These are phyloP conservation scores for Masticophis lateralis DNA, from an alignment of 2,797 vertebrate species.

Conservation along the genomic window DNA sequence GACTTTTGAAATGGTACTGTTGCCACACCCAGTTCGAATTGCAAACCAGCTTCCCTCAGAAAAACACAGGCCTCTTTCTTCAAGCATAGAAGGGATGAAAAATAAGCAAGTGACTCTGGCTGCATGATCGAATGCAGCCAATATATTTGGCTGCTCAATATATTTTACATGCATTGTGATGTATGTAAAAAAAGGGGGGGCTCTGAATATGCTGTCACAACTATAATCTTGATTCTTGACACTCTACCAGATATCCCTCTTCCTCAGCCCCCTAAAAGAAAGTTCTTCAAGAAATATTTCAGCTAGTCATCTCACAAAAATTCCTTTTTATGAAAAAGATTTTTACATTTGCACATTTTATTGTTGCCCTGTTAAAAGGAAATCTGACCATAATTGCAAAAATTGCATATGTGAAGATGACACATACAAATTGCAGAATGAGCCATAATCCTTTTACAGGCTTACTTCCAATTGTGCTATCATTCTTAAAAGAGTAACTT, in stretches of 20 bases:
- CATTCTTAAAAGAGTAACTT: too few relatives aligned
- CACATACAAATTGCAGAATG: too few relatives aligned
- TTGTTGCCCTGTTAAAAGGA: not conserved
- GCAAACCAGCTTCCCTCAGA: too few relatives aligned
- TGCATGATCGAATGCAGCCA: not conserved
- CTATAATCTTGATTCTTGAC: not conserved
- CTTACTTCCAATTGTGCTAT: too few relatives aligned
- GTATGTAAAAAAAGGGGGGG: too few relatives aligned
- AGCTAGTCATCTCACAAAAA: not conserved
- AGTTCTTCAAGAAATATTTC: not conserved
- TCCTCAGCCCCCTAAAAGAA: not conserved
- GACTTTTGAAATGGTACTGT: too few relatives aligned
- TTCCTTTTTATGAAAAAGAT: not conserved
- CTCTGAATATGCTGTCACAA: not conserved
- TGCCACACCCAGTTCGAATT: too few relatives aligned
- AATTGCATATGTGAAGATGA: not conserved
- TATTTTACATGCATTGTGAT: not conserved
- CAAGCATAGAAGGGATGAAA: too few relatives aligned
- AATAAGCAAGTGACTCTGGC: not conserved
- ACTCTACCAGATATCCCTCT: not conserved
- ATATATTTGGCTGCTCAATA: too few relatives aligned
- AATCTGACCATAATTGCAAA: not conserved
- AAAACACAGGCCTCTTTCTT: too few relatives aligned
- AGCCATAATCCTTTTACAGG: too few relatives aligned
- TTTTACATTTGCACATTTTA: not conserved